Evolutionary conservation across 2,888 invertebrate genomes (phyloP).

Genomic region (Hypercompe scribonia): DNA sequence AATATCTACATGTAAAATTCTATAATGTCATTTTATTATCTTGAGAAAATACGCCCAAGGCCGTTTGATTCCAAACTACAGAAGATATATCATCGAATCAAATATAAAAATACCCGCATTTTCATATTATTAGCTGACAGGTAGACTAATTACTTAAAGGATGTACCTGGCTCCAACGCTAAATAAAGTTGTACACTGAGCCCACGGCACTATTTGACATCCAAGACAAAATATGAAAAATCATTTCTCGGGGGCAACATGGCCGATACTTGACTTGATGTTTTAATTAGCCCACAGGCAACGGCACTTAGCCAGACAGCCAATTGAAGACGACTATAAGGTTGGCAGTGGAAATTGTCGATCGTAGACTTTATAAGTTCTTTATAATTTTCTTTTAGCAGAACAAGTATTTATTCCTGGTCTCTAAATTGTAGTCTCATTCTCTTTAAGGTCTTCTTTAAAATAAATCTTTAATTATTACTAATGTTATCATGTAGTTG

Average conservation of each 20-base stretch:
- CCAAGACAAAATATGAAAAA: conserved; percentile 85
- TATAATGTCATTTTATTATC: no score
- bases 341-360: conserved; percentile 51
- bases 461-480: neutral
- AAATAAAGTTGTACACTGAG: conserved; percentile 31
- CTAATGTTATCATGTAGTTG: neutral
- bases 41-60: no score
- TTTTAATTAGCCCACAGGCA: conserved; percentile 85
- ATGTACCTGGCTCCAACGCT: conserved; percentile 16
- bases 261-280: conserved; percentile 69
- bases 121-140: conserved; percentile 22
- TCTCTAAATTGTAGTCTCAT: neutral
- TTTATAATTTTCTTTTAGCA: neutral
- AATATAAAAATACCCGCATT: neutral
- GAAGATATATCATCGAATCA: no score
- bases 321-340: conserved; percentile 70
- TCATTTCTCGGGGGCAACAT: conserved; percentile 72
- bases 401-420: neutral
- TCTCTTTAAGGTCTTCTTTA: neutral
- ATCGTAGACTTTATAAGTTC: neutral
- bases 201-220: conserved; percentile 68
- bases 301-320: conserved; percentile 74
- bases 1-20: no score
- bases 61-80: no score
- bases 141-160: conserved; percentile 32